phyloP scores from a whole-genome alignment of 2,888 invertebrate species.

The Philereme transversata region DNA sequence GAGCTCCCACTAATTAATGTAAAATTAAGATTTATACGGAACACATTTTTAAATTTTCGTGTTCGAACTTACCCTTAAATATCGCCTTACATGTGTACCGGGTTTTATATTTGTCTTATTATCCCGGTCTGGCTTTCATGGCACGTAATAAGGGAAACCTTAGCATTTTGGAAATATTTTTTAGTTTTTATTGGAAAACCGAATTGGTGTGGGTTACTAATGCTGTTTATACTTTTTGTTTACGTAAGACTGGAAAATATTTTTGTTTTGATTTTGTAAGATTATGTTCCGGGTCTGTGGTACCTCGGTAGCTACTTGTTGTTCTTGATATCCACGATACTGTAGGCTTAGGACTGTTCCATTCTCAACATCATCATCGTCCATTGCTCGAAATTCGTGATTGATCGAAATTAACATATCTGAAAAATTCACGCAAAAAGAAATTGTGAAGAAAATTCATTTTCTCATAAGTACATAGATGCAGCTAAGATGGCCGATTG shows the following conservation, averaged over 20 bases:
- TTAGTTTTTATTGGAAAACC: conserved; percentile 33
- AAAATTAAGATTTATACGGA: conserved; percentile 13
- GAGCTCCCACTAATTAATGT: not conserved
- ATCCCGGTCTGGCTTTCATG: conserved; percentile 61
- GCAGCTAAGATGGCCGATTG: too few species aligned
- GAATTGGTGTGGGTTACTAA: conserved; percentile 30
- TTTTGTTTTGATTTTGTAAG: not conserved
- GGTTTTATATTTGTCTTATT: conserved; percentile 67
- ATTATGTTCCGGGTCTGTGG: too few species aligned
- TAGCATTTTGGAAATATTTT: conserved; percentile 41
- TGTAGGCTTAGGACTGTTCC: too few species aligned
- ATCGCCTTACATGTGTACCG: conserved; percentile 67
- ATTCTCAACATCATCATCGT: too few species aligned
- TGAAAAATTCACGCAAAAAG: too few species aligned
- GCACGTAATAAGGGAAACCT: conserved; percentile 64
- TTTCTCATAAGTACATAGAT: too few species aligned
- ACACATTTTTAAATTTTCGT: conserved; percentile 2
- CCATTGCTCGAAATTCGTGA: too few species aligned
- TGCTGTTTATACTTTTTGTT: conserved; percentile 19
- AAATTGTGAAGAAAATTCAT: too few species aligned
- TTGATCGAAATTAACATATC: too few species aligned
- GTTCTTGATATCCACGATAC: too few species aligned
- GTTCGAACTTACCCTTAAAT: conserved; percentile 58
- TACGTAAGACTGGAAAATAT: not conserved
- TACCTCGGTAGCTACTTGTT: too few species aligned